Evolutionary conservation across 2,888 invertebrate genomes (phyloP).

Genomic region (Argynnis bischoffii): DNA sequence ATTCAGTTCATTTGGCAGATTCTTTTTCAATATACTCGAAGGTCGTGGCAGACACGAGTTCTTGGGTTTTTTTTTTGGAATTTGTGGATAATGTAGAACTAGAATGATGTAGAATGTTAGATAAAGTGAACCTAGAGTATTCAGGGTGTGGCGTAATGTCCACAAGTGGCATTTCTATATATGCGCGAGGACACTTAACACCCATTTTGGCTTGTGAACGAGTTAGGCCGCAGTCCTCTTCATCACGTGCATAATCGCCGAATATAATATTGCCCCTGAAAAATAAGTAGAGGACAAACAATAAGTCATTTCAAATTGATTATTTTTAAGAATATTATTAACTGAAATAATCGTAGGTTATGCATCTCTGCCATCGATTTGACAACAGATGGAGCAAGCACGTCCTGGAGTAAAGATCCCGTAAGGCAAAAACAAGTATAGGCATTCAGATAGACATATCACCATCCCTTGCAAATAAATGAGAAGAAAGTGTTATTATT

Average conservation of each 20-base stretch:
- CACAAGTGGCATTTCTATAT: conserved; percentile 60
- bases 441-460: too few species aligned
- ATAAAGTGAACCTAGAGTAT: conserved; percentile 62
- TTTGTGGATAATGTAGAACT: neutral
- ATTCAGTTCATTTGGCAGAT: too few species aligned
- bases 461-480: too few species aligned
- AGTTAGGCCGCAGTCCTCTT: conserved; percentile 62
- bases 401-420: too few species aligned
- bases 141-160: conserved; percentile 69
- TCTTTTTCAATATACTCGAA: too few species aligned
- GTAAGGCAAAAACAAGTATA: too few species aligned
- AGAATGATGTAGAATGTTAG: too few species aligned
- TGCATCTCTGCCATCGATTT: too few species aligned
- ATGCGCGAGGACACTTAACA: conserved; percentile 58
- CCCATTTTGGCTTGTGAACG: conserved; percentile 55
- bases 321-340: neutral
- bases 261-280: conserved; percentile 66
- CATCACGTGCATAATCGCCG: conserved; percentile 71
- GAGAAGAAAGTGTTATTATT: too few species aligned
- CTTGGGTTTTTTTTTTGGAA: neutral
- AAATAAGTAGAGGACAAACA: conserved; percentile 1
- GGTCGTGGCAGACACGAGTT: too few species aligned
- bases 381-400: too few species aligned
- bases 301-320: neutral
- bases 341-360: too few species aligned